Evolutionary conservation across 1,140 invertebrate genomes (phyloP), one percentile per base, ranked within the genome.

Genomic region (Sarcophaga bullata): DNA sequence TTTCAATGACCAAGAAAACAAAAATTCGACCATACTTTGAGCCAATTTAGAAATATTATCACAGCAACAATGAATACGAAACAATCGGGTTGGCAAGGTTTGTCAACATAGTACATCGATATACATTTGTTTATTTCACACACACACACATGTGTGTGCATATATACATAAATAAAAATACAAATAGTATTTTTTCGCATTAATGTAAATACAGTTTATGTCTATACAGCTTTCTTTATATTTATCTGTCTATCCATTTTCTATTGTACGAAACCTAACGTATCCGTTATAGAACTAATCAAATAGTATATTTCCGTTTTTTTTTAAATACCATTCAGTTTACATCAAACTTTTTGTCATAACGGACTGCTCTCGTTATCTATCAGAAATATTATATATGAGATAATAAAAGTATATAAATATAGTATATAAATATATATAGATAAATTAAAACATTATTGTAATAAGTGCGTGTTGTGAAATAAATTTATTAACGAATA

Each of bases 331-430:
- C n/a, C 62, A 19, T 68, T 68, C 19, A 68, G 62, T 68, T 68
- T 19, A 19, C 62, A 25, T 68, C 62, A 68, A 68, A 68, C 62
- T 68, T 68, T 68, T 68, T 68, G 62, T 68, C 62, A 68, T 68
- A 68, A 68, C 62, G n/a, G 62, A 68, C n/a, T 68, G 62, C 19
- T 68, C n/a, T 68, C 62, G 62, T 68, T n/a, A 68, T 68, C 62
- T 58, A 58, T 37, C 25, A 37, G 25, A 37, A 37, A 2, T 2
- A 2, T 37, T 37, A 37, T 13, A 58, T 58, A 58, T 13, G 15
- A 7, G 54, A n/a, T n/a, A n/a, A n/a, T 58, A 25, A 68, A 68
- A 17, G 62, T 9, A 19, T 19, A 68, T 68, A 6, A 19, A 68
- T 17, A 9, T 2, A 19, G 19, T 19, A 25, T 68, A 68, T 19